Evolutionary conservation across 2,888 invertebrate genomes (phyloP), one percentile per base, ranked within the genome.

Genomic region (Drosophila pseudotalamancana): DNA sequence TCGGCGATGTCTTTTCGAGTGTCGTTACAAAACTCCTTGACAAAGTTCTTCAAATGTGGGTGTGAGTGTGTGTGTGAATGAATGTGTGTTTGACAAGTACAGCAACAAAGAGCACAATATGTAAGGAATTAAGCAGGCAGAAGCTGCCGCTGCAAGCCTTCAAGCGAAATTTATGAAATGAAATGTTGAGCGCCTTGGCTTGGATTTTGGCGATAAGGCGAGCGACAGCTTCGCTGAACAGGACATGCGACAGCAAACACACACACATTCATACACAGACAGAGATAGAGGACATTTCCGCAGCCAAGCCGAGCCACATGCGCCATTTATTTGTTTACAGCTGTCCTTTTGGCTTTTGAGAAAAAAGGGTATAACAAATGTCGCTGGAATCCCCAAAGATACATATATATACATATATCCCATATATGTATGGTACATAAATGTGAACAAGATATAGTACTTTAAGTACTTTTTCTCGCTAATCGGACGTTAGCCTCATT

Each of bases 151-250:
- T 50, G 42, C 55, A 50, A 67, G 56, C 72, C 68, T 67, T 49
- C 43, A n/a, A 71, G 72, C 68, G 49, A 74, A 72, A 75, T 75
- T 75, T 72, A 72, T 72, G 72, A 70, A 72, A 72, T 70, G 75
- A 72, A 72, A 70, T 72, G 75, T 70, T 64, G 56, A 51, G 73
- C 61, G 70, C 54, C 72, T 74, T 55, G 75, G 59, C 71, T 55
- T 59, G 75, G 57, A 74, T 74, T 65, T 48, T 48, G 46, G 29
- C 32, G 54, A 64, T 72, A 71, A 73, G 53, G 19, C 66, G 34
- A 57, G 65, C 46, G 46, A 45, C 48, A 12, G 55, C 14, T 4
- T 14, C 21, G n/a, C 48, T 55, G 19, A 32, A 42, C 42, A 61
- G 50, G 35, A 64, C 37, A 39, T 29, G 32, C 48, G 32, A 46